Evolutionary conservation across 2,113 vertebrate genomes (phyloP).

Genomic region (Seriola quinqueradiata): DNA sequence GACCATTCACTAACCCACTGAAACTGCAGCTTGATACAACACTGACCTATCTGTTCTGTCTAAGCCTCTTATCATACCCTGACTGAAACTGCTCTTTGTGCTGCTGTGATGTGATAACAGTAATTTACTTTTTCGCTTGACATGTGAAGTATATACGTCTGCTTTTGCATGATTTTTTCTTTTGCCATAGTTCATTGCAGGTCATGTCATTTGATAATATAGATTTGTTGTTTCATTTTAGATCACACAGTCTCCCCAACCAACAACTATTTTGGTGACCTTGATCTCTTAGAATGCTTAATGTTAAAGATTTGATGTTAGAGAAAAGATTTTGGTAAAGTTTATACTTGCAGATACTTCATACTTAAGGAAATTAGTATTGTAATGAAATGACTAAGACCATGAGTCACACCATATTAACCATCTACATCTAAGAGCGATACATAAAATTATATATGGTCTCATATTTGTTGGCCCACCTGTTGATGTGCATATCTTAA

Average conservation of each 20-base stretch:
- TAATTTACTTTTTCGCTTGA: constrained; percentile 1
- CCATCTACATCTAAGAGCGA: neutral
- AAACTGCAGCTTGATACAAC: neutral
- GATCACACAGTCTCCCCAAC: neutral
- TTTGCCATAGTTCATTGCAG: neutral
- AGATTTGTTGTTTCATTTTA: neutral
- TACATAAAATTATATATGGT: neutral
- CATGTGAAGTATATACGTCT: neutral
- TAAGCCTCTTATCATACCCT: neutral
- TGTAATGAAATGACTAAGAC: neutral
- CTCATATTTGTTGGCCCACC: neutral
- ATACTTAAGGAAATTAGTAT: neutral
- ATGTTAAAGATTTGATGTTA: constrained; percentile 3
- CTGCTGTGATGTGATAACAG: neutral
- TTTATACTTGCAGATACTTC: neutral
- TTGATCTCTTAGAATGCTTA: neutral
- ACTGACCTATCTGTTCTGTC: neutral
- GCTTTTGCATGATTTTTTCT: neutral
- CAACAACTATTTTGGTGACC: neutral
- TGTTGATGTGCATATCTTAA: neutral
- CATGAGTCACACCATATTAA: neutral
- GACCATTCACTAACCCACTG: neutral
- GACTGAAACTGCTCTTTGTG: constrained; percentile 12
- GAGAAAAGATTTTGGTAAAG: too few species aligned
- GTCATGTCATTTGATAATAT: neutral